Conservation (phyloP, 2,113 vertebrate genomes). For the Patagioenas fasciata region DNA sequence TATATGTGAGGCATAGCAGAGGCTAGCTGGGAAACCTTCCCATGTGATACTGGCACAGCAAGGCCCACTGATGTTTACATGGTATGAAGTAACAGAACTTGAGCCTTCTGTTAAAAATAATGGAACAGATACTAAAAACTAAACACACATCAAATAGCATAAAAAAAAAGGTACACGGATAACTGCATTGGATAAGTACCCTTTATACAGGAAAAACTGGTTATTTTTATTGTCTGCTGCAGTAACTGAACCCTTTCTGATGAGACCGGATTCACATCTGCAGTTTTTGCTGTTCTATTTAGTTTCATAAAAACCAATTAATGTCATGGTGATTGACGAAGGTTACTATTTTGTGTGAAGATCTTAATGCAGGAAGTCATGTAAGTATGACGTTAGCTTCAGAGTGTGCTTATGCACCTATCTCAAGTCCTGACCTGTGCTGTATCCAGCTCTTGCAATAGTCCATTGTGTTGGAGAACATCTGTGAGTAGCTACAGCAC, state of each 20-base stretch:
- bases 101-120: neutral
- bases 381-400: neutral
- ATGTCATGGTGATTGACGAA: neutral
- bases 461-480: neutral
- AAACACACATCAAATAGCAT: neutral
- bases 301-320: neutral
- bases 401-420: neutral
- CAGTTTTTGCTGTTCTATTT: neutral
- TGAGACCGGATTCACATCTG: neutral
- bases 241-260: neutral
- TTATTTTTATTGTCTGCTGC: neutral
- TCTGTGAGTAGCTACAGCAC: neutral
- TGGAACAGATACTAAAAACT: neutral
- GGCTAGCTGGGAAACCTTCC: neutral
- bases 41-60: neutral
- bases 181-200: neutral
- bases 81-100: neutral
- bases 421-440: neutral
- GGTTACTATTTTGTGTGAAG: accelerated
- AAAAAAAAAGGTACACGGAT: neutral
- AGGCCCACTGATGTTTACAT: neutral
- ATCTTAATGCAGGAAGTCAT: neutral
- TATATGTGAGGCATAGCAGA: neutral
- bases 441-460: neutral
- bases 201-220: neutral